Percentiles rank a stretch among this genome's conserved stretches.
Evolutionary conservation across 30 jellyfish, hydroid and myxozoan genomes (phyloP).

Genomic region (Pelagia noctiluca): DNA sequence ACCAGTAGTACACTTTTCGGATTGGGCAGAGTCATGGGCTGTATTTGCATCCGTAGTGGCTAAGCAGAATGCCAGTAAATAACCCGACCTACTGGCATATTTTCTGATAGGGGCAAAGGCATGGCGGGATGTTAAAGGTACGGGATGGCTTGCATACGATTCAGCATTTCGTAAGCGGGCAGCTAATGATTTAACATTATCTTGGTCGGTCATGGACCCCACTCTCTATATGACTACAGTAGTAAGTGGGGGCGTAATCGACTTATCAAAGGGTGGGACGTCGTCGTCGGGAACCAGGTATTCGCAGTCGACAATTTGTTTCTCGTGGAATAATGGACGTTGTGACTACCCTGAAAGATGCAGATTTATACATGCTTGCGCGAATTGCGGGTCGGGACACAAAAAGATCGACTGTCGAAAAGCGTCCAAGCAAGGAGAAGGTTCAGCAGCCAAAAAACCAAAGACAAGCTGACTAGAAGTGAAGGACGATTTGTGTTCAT

Average conservation of each 20-base stretch:
- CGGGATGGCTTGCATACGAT: constrained; percentile 13
- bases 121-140: neutral
- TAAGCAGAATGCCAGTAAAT: neutral
- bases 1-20: too few relatives aligned
- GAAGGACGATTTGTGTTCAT: too few relatives aligned
- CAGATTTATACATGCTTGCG: too few relatives aligned
- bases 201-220: neutral
- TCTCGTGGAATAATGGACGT: neutral
- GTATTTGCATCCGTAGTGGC: neutral
- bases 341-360: too few relatives aligned
- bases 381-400: neutral
- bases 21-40: neutral
- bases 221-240: neutral
- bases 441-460: too few relatives aligned
- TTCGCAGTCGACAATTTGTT: too few relatives aligned
- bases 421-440: neutral
- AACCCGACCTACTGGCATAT: neutral
- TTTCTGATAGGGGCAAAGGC: neutral
- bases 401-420: neutral
- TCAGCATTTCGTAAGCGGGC: constrained; percentile 1
- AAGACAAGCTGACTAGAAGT: too few relatives aligned
- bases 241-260: neutral
- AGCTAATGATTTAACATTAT: neutral
- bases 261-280: neutral
- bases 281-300: neutral